phyloP scores from a whole-genome alignment of 2,113 vertebrate species.

The Aepyceros melampus region DNA sequence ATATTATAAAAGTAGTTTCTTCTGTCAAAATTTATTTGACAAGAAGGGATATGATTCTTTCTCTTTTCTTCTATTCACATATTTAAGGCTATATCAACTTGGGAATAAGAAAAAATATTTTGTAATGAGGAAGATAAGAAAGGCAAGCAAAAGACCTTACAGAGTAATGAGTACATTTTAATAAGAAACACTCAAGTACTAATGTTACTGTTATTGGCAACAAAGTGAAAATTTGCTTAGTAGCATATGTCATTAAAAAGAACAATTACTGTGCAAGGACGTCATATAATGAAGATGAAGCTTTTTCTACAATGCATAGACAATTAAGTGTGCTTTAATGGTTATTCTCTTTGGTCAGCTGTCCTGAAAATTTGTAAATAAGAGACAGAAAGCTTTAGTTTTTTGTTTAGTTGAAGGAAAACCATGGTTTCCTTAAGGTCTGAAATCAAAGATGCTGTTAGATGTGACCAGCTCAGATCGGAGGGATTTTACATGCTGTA shows the following conservation, averaged over 20 bases:
- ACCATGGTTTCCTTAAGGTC: neutral
- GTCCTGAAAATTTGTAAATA: neutral
- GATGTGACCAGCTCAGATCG: neutral
- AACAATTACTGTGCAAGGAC: neutral
- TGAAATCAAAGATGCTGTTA: neutral
- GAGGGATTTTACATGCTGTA: neutral
- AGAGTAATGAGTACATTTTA: neutral
- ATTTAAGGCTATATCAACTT: neutral
- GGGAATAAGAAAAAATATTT: neutral
- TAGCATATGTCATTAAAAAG: neutral
- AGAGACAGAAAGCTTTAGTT: neutral
- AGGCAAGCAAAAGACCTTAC: neutral
- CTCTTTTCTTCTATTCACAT: neutral
- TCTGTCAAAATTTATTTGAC: neutral
- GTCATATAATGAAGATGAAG: neutral
- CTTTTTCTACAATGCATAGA: neutral
- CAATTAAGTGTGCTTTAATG: neutral
- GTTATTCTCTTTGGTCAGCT: neutral
- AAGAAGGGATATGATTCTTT: neutral
- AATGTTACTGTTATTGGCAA: neutral
- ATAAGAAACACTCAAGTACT: neutral
- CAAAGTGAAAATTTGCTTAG: neutral
- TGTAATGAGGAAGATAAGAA: neutral
- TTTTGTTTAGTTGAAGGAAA: slow-evolving; percentile 26
- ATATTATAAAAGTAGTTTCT: neutral